Conservation (phyloP, 2,113 vertebrate species). For the Anhinga anhinga region DNA sequence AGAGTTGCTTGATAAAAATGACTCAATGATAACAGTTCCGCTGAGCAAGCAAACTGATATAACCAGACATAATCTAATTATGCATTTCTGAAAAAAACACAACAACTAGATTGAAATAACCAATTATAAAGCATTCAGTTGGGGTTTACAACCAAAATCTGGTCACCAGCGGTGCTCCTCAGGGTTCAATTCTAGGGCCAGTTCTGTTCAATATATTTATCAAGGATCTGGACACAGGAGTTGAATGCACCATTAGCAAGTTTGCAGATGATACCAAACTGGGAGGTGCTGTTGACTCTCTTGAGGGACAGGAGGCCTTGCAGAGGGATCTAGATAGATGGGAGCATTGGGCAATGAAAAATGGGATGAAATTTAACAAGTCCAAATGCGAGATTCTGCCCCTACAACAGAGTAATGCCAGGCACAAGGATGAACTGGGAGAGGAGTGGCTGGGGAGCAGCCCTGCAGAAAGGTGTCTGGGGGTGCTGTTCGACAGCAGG, state of each 20-base stretch:
- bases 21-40: not conserved
- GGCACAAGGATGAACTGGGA: not conserved
- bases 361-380: not conserved
- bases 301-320: not conserved
- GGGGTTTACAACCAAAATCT: not conserved
- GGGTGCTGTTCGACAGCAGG: not conserved
- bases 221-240: not conserved
- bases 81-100: not conserved
- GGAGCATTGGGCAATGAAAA: not conserved
- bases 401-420: not conserved
- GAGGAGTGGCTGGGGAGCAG: not conserved
- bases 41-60: not conserved
- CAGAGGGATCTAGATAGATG: not conserved
- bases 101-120: not conserved
- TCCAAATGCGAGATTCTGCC: not conserved
- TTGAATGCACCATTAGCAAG: not conserved
- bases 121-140: not conserved
- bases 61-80: not conserved
- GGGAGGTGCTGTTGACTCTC: not conserved
- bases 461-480: not conserved
- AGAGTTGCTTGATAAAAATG: not conserved
- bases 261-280: not conserved
- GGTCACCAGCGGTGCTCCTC: not conserved
- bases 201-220: not conserved
- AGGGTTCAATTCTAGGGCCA: not conserved